These are phyloP conservation scores for Automeris io DNA, from an alignment of 2,888 invertebrate genomes.

Conservation along the genomic window DNA sequence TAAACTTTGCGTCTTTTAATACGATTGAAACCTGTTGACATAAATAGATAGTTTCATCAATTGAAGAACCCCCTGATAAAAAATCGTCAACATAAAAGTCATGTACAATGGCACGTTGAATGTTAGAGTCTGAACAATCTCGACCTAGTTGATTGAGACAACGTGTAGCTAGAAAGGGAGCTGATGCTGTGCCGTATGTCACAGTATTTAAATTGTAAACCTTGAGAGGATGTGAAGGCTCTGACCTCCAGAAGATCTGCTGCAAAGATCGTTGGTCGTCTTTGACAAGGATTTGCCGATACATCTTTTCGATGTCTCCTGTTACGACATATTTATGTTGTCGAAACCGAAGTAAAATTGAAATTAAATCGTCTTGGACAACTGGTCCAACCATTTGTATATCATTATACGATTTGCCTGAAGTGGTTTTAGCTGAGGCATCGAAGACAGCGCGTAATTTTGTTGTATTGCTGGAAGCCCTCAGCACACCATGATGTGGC, in stretches of 20 bases:
- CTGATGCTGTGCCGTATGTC: slow-evolving; percentile 21
- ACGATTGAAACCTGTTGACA: slow-evolving; percentile 13
- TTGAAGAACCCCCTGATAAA: slow-evolving; percentile 13
- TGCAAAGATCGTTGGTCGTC: slow-evolving; percentile 5
- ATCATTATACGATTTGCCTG: background rate
- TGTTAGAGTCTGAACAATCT: slow-evolving; percentile 8
- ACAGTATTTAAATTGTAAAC: background rate
- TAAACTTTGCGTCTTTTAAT: slow-evolving; percentile 17
- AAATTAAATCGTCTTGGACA: background rate
- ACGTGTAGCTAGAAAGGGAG: slow-evolving; percentile 19
- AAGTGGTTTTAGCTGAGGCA: background rate
- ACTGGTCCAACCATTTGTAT: slow-evolving; percentile 3
- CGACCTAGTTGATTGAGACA: slow-evolving; percentile 15
- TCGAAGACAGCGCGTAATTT: no score
- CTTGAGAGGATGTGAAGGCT: slow-evolving; percentile 11
- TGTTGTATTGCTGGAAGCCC: background rate
- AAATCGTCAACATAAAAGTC: slow-evolving; percentile 23
- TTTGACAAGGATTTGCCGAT: slow-evolving; percentile 3
- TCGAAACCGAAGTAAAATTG: slow-evolving; percentile 2
- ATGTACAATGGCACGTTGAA: slow-evolving; percentile 4
- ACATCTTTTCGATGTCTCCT: slow-evolving; percentile 11
- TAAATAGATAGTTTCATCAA: slow-evolving; percentile 9
- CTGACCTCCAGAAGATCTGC: slow-evolving; percentile 14
- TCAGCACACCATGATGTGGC: slow-evolving; percentile 2
- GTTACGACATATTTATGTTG: slow-evolving; percentile 10